These are phyloP conservation scores for Drosophila emarginata DNA, from an alignment of 2,888 invertebrate species.

Conservation along the genomic window DNA sequence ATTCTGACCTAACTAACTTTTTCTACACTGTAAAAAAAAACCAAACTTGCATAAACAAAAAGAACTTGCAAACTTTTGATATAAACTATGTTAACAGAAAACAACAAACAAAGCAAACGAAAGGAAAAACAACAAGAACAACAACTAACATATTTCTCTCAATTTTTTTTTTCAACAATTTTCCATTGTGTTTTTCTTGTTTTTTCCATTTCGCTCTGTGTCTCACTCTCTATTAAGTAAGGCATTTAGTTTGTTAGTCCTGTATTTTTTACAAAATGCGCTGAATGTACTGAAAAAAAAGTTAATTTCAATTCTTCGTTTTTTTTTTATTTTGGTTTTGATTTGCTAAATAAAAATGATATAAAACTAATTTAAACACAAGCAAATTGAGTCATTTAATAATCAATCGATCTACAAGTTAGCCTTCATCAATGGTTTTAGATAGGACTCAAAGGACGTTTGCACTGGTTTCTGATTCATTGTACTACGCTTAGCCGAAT, in stretches of 20 bases:
- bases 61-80: slow-evolving; percentile 62
- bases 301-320: background rate
- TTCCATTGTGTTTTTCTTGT: slow-evolving; percentile 48
- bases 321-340: slow-evolving; percentile 56
- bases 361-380: slow-evolving; percentile 77
- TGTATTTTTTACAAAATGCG: slow-evolving; percentile 66
- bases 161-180: slow-evolving; percentile 52
- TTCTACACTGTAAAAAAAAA: slow-evolving; percentile 75
- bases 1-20: slow-evolving; percentile 56
- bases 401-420: slow-evolving; percentile 84
- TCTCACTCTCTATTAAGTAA: slow-evolving; percentile 64
- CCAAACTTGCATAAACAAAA: slow-evolving; percentile 47
- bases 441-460: slow-evolving; percentile 86
- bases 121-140: slow-evolving; percentile 15
- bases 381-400: slow-evolving; percentile 11
- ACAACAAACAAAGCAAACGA: background rate
- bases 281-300: slow-evolving; percentile 73
- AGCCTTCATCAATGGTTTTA: slow-evolving; percentile 91
- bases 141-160: slow-evolving; percentile 44
- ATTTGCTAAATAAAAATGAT: slow-evolving; percentile 79
- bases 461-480: slow-evolving; percentile 92
- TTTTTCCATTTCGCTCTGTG: background rate
- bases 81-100: slow-evolving; percentile 36
- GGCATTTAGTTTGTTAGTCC: slow-evolving; percentile 73
- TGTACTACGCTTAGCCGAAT: slow-evolving; percentile 91